Base-by-base conservation (phyloP, 2,797 vertebrate species). In the Gallirallus australis region DNA sequence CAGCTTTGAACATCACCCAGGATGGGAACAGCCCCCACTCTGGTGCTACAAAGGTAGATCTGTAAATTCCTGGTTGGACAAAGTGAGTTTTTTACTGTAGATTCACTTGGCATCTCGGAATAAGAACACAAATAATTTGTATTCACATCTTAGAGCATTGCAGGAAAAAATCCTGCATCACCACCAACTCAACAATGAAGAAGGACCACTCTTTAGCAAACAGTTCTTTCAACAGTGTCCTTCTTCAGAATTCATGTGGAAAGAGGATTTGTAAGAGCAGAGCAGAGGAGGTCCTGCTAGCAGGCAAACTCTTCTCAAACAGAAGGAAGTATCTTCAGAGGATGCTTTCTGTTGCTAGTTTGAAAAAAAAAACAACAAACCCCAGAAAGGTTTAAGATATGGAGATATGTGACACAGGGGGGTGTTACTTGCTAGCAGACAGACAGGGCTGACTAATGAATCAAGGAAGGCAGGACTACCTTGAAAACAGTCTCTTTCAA, bases 91-190 rank as follows among this genome's bases (percentile, higher is more conserved):
- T 31, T 69, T 83, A 54, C 53, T 89, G 18, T 80, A 37, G 24
- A 89, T 75, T 92, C 76, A 83, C 35, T 86, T 47, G 66, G 39
- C 30, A 64, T 47, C n/a, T 63, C 59, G n/a, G 27, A 78, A 91
- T 93, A 84, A 86, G 56, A 76, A 27, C 31, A 71, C 60, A 89
- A 71, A 84, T 50, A 75, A 90, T 94, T 88, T 76, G 86, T 87
- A 92, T 91, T 91, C 82, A 72, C 15, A 59, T 71, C 68, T 75
- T 83, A 82, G 35, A 94, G 24, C 61, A 69, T 68, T 87, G 78
- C 8, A 8, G 0, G 54, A 42, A 87, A 79, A 77, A 78, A 88
- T 6, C 9, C 24, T 81, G 82, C 72, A 64, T 45, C 47, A 78
- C 25, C 75, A 95, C 24, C 40, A 86, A 52, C 54, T 70, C 85